A percentile compares a stretch with the other conserved stretches of the same genome.
Evolutionary conservation across 30 jellyfish, hydroid and myxozoan genomes (phyloP).

Genomic region (Mastigias papua): DNA sequence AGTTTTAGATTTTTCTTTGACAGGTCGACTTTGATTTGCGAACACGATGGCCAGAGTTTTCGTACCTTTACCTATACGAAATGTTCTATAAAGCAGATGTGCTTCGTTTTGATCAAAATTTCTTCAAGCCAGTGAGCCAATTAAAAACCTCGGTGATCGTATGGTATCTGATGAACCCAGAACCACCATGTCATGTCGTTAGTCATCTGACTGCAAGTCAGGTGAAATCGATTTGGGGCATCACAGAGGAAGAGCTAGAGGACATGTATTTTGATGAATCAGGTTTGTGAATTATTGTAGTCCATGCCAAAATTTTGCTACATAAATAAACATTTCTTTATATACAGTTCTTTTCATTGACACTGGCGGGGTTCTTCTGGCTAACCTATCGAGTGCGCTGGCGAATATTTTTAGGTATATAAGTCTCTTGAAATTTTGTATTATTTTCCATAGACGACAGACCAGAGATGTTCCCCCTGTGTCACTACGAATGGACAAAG

Average conservation of each 20-base stretch:
- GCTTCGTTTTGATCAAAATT: conserved; percentile 88
- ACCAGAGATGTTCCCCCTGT: conserved; percentile 93
- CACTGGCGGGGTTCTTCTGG: too few relatives aligned
- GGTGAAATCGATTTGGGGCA: conserved; percentile 98
- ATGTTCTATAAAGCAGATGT: conserved; percentile 96
- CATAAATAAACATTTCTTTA: too few relatives aligned
- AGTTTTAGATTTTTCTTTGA: neutral
- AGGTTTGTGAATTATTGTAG: conserved; percentile 49
- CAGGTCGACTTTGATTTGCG: conserved; percentile 82
- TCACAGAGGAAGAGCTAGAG: conserved; percentile 97
- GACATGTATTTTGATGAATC: conserved; percentile 94
- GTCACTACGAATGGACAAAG: conserved; percentile 97
- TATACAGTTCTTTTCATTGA: too few relatives aligned
- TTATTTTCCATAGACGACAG: conserved; percentile 76
- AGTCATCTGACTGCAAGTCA: conserved; percentile 97
- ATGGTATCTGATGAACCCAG: conserved; percentile 93
- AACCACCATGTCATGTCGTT: conserved; percentile 97
- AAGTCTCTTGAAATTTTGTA: neutral
- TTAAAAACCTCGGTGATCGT: conserved; percentile 94
- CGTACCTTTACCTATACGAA: conserved; percentile 86
- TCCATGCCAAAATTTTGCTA: too few relatives aligned
- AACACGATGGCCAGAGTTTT: conserved; percentile 90
- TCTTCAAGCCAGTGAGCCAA: conserved; percentile 97
- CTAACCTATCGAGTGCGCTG: neutral
- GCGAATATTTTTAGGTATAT: neutral